Evolutionary conservation across 2,888 invertebrate genomes (phyloP).

Genomic region (Meteorus colon): DNA sequence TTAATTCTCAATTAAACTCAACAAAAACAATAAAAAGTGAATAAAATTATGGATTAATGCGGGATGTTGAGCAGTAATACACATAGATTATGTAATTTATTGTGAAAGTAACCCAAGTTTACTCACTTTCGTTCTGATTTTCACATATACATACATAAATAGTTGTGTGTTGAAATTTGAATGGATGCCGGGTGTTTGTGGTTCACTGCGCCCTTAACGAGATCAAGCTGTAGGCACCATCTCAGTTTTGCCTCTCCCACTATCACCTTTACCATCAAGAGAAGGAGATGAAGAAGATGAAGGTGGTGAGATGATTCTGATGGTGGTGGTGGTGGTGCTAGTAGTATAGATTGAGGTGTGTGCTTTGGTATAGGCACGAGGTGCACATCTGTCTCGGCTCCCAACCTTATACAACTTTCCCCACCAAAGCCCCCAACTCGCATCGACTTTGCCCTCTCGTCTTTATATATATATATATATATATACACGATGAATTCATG

Average conservation of each 20-base stretch:
- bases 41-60: not conserved
- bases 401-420: slow-evolving; percentile 57
- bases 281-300: slow-evolving; percentile 39
- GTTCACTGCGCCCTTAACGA: slow-evolving; percentile 71
- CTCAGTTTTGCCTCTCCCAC: slow-evolving; percentile 11
- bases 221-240: slow-evolving; percentile 64
- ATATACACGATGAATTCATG: slow-evolving; percentile 14
- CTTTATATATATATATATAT: slow-evolving; percentile 36
- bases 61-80: not conserved
- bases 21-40: not conserved
- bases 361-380: slow-evolving; percentile 41
- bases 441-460: slow-evolving; percentile 42
- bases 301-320: slow-evolving; percentile 36
- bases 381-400: slow-evolving; percentile 69
- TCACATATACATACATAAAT: slow-evolving; percentile 58
- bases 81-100: not conserved
- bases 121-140: slow-evolving; percentile 8
- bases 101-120: not conserved
- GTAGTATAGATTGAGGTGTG: slow-evolving; percentile 39
- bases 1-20: not conserved
- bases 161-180: slow-evolving; percentile 63
- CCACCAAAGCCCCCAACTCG: slow-evolving; percentile 41
- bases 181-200: slow-evolving; percentile 69
- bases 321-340: slow-evolving; percentile 32
- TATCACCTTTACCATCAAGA: slow-evolving; percentile 50